Conservation (phyloP, 2,888 invertebrate species). For the Scaptomyza parva region DNA sequence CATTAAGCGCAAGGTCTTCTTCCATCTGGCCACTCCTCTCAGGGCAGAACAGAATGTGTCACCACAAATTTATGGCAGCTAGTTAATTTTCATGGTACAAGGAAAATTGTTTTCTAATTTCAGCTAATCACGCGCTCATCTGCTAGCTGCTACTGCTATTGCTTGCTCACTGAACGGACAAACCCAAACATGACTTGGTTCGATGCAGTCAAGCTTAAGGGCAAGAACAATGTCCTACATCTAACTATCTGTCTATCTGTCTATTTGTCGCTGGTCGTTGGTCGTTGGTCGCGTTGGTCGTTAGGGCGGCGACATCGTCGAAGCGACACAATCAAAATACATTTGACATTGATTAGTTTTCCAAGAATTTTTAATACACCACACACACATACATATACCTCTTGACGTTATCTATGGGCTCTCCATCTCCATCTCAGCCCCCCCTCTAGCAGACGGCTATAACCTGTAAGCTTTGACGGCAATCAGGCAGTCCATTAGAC, state of each 20-base stretch:
- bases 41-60: slow-evolving; percentile 21
- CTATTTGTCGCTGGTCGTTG: slow-evolving; percentile 29
- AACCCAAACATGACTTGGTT: slow-evolving; percentile 8
- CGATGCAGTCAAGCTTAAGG: slow-evolving; percentile 17
- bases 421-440: background rate
- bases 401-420: slow-evolving; percentile 28
- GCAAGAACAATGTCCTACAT: slow-evolving; percentile 25
- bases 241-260: slow-evolving; percentile 38
- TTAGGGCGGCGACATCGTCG: slow-evolving; percentile 32
- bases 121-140: slow-evolving; percentile 64
- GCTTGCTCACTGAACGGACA: slow-evolving; percentile 2
- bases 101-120: slow-evolving; percentile 72
- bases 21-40: slow-evolving; percentile 29
- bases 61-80: slow-evolving; percentile 64
- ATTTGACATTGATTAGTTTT: slow-evolving; percentile 79
- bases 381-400: slow-evolving; percentile 32
- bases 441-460: background rate
- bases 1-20: slow-evolving; percentile 5
- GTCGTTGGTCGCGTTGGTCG: slow-evolving; percentile 40
- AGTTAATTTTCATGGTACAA: slow-evolving; percentile 55
- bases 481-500: slow-evolving; percentile 76
- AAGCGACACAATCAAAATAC: slow-evolving; percentile 67
- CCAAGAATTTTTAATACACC: slow-evolving; percentile 73
- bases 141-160: background rate
- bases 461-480: slow-evolving; percentile 29